These are phyloP conservation scores for Willowsia nigromaculata DNA, from an alignment of 2,888 invertebrate species.

Conservation along the genomic window DNA sequence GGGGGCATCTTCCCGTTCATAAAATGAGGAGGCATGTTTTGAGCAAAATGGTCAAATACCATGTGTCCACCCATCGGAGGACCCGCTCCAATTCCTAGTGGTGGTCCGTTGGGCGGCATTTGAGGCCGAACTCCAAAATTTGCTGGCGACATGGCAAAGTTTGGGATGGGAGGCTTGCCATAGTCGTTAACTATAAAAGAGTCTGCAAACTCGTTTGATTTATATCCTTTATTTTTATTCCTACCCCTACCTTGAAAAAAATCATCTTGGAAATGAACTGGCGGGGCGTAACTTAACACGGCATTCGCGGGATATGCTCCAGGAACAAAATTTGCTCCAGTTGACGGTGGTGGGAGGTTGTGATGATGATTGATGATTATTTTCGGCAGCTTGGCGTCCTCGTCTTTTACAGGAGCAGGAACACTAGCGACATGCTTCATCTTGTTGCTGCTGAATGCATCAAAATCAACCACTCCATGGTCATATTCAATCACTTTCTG, in stretches of 20 bases:
- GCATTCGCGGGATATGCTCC: neutral
- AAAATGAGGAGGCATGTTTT: slow-evolving; percentile 54
- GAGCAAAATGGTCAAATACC: slow-evolving; percentile 46
- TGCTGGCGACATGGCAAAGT: neutral
- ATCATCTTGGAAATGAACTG: neutral
- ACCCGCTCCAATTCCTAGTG: neutral
- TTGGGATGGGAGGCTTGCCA: slow-evolving; percentile 27
- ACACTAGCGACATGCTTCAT: neutral
- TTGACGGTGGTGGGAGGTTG: slow-evolving; percentile 40
- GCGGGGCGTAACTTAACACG: neutral
- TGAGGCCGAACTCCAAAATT: neutral
- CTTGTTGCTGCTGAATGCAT: neutral
- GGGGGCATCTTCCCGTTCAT: too few relatives aligned
- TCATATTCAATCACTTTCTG: slow-evolving; percentile 59
- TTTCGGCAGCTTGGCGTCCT: slow-evolving; percentile 47
- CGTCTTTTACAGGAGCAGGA: neutral
- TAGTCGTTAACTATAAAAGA: slow-evolving; percentile 40
- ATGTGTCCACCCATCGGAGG: neutral
- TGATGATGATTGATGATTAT: slow-evolving; percentile 67
- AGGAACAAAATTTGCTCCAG: neutral
- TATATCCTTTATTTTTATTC: neutral
- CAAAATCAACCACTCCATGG: neutral
- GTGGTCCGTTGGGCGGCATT: neutral
- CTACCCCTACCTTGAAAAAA: neutral
- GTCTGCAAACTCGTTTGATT: slow-evolving; percentile 2